Conservation (phyloP, 2,888 invertebrate genomes). For the Machimus atricapillus region DNA sequence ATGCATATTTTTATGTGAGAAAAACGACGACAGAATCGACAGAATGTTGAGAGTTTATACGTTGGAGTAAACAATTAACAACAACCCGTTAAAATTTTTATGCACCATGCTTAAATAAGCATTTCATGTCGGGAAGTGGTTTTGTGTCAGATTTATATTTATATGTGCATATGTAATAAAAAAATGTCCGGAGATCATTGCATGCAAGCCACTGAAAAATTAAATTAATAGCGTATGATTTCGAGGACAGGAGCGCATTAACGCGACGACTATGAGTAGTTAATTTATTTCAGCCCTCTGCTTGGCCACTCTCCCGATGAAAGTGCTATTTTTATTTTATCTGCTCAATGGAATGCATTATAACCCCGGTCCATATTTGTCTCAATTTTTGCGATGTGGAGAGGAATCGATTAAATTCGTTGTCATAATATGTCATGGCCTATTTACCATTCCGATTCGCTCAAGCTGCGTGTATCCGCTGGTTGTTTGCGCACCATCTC, state of each 20-base stretch:
- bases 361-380: background rate
- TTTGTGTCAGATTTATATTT: background rate
- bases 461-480: background rate
- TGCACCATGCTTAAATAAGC: background rate
- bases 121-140: background rate
- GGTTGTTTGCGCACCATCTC: background rate
- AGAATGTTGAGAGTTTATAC: background rate
- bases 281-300: background rate
- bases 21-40: background rate
- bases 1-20: background rate
- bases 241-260: background rate
- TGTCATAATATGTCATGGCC: background rate
- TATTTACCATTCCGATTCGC: slow-evolving; percentile 9
- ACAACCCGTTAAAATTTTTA: background rate
- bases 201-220: background rate
- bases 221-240: background rate
- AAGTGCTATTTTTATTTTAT: background rate
- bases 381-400: background rate
- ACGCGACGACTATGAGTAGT: background rate
- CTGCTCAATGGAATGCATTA: background rate
- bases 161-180: background rate
- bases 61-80: background rate
- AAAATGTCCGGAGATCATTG: background rate
- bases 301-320: background rate
- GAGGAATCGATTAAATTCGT: background rate